Base-by-base conservation (phyloP, 2,888 invertebrate genomes). In the Caenorhabditis uteleia region DNA sequence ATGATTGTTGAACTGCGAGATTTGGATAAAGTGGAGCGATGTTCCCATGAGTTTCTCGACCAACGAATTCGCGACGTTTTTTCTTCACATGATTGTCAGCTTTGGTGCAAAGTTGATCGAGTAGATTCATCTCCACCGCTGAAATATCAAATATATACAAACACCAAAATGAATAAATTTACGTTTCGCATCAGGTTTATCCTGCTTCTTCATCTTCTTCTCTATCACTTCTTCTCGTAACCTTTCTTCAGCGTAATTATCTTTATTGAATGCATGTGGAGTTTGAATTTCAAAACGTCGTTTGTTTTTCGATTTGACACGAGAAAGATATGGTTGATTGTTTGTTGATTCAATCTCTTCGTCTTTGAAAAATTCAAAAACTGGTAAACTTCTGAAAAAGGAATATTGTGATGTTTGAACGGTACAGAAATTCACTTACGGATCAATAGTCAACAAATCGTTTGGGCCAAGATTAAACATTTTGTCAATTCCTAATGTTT, bases 41-140 rank as follows among this genome's bases (percentile, higher is more conserved):
- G 26, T 46, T 40, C 26, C 65, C 65, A 23, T 49, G 46, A 6
- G 18, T 20, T 34, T 54, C 65, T 31, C 65, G 43, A n/a, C 65
- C 65, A 29, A 59, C 65, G 23, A 65, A 65, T 8, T 65, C 65
- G 23, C 65, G 29, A 12, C 58, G n/a, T 2, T 46, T 51, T 20
- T 42, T 29, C 0, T 26, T 7, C 16, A 56, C 58, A 16, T 55
- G 54, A 12, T 16, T 18, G 26, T 54, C 58, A 12, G 43, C 14
- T 27, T 29, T 50, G 2, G 42, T 51, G 27, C 58, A 65, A 6
- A 65, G 29, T 2, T 45, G 43, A 8, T 36, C 31, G 10, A 58
- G 31, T 2, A 59, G 23, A 16, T 54, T 18, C 2, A 65, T 27
- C 1, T 57, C 27, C n/a, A 43, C 14, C n/a, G 8, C 42, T 43